Evolutionary conservation across 2,797 vertebrate species (phyloP), one percentile per base, ranked within the genome.

Genomic region (Chiloscyllium punctatum): DNA sequence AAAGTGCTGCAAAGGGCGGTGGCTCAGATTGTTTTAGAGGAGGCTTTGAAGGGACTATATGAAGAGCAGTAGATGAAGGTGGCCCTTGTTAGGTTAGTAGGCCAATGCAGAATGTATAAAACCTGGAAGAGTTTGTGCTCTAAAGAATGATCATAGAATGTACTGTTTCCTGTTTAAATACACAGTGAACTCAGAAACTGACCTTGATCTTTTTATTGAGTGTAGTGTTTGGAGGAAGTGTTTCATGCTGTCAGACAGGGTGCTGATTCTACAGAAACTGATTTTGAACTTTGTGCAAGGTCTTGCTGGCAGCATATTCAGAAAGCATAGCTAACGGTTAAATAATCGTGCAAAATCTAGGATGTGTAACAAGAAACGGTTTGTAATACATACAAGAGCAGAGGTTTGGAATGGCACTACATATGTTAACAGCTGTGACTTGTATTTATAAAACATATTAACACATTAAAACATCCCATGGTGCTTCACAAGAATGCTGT

Each of bases 211-310:
- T 72, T 37, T 72, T 94, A 53, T 51, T 30, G 48, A 94, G 8
- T 51, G 25, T 16, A 8, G 18, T 94, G 57, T 18, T 57, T 57
- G 51, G 27, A 15, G 86, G 86, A 57, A 57, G 33, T 57, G 86
- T 88, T 88, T 66, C 88, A 94, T 0, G 18, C 51, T 94, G 4
- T 53, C 68, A 94, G 37, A 11, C 42, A 74, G 23, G 69, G 27
- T 27, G 69, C 16, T 72, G 42, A 11, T 72, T 13, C 68, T 71
- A 21, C 11, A 94, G 68, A 94, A 71, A 71, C 57, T 42, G 68
- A 42, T 94, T 94, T 69, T 68, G 30, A 94, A 71, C 68, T 94
- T 94, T 30, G 68, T 94, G 62, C 91, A 68, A 42, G 66, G 66
- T 37, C 62, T 21, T 5, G 9, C 23, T 37, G 66, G 66, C 21